Percentiles rank a stretch among this genome's conserved stretches.
Conservation (phyloP, 2,797 vertebrate genomes). For the Gymnoscopelus braueri region DNA sequence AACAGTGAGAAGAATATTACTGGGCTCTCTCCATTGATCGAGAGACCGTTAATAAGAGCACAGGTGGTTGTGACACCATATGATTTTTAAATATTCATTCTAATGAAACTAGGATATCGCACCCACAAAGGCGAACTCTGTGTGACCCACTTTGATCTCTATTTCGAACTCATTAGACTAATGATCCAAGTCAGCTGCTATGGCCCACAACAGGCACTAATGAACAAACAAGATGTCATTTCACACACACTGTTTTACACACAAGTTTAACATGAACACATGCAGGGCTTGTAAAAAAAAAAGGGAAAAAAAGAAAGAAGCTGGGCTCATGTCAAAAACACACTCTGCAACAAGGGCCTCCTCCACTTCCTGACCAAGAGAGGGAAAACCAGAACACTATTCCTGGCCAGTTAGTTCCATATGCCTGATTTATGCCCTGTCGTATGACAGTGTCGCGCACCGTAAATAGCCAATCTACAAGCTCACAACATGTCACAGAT, state of each 20-base stretch:
- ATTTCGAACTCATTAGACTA: slow-evolving; percentile 66
- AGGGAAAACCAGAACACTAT: slow-evolving; percentile 63
- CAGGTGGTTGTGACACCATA: not conserved
- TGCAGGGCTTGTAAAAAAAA: slow-evolving; percentile 44
- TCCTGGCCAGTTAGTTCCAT: slow-evolving; percentile 42
- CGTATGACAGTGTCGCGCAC: too few relatives aligned
- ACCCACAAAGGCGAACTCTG: slow-evolving; percentile 25
- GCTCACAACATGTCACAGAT: too few relatives aligned
- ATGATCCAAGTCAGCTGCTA: slow-evolving; percentile 55
- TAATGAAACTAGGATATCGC: slow-evolving; percentile 18
- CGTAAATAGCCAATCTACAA: too few relatives aligned
- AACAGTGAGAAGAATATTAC: too few relatives aligned
- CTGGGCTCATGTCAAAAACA: slow-evolving; percentile 53
- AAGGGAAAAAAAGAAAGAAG: slow-evolving; percentile 21
- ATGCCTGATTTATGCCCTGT: too few relatives aligned
- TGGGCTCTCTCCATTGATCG: too few relatives aligned
- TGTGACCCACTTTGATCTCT: slow-evolving; percentile 62
- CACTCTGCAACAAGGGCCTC: slow-evolving; percentile 43
- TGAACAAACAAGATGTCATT: slow-evolving; percentile 57
- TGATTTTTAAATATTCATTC: slow-evolving; percentile 17
- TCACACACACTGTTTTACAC: slow-evolving; percentile 36
- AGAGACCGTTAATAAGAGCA: not conserved
- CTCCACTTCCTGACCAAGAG: slow-evolving; percentile 60
- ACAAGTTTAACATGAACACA: slow-evolving; percentile 49
- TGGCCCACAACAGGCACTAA: slow-evolving; percentile 41